A percentile compares a stretch with the other conserved stretches of the same genome.
Evolutionary conservation across 2,888 invertebrate genomes (phyloP).

Genomic region (Watsonalla cultraria): DNA sequence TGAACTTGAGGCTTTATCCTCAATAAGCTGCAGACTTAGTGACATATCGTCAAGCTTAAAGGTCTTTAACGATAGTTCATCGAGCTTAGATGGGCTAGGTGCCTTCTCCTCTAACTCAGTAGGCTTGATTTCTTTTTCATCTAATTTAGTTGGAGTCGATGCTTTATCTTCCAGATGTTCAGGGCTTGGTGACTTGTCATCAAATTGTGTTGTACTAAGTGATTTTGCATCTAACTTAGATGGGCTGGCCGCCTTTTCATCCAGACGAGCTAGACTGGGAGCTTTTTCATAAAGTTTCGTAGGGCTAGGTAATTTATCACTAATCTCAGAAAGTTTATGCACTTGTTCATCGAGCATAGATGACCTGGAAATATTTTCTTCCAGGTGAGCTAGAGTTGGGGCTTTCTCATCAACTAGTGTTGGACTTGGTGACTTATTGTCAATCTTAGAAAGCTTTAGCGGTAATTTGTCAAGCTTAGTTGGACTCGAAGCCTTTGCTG

Average conservation of each 20-base stretch:
- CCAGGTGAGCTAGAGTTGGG: conserved; percentile 7
- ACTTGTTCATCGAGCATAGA: conserved; percentile 5
- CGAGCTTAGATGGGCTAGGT: conserved; percentile 7
- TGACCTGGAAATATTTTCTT: conserved; percentile 6
- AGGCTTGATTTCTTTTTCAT: conserved; percentile 8
- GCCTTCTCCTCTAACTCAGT: conserved; percentile 5
- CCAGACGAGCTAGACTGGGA: conserved; percentile 6
- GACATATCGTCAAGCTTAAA: neutral
- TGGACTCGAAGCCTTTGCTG: neutral
- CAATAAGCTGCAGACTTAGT: neutral
- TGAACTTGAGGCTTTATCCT: too few relatives aligned
- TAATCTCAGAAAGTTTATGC: conserved; percentile 5
- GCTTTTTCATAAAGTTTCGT: neutral
- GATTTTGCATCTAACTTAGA: conserved; percentile 5
- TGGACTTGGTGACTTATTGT: conserved; percentile 2
- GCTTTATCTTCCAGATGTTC: conserved; percentile 1
- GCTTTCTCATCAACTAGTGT: conserved; percentile 5
- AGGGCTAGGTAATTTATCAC: conserved; percentile 5
- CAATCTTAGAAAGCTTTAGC: conserved; percentile 1
- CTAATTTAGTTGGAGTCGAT: neutral
- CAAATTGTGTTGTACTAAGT: conserved; percentile 5
- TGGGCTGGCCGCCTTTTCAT: conserved; percentile 5
- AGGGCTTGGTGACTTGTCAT: neutral
- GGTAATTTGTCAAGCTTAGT: neutral
- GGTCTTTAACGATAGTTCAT: neutral